These are phyloP conservation scores for Lindbergichthys nudifrons DNA, from an alignment of 2,797 vertebrate genomes.

Conservation along the genomic window DNA sequence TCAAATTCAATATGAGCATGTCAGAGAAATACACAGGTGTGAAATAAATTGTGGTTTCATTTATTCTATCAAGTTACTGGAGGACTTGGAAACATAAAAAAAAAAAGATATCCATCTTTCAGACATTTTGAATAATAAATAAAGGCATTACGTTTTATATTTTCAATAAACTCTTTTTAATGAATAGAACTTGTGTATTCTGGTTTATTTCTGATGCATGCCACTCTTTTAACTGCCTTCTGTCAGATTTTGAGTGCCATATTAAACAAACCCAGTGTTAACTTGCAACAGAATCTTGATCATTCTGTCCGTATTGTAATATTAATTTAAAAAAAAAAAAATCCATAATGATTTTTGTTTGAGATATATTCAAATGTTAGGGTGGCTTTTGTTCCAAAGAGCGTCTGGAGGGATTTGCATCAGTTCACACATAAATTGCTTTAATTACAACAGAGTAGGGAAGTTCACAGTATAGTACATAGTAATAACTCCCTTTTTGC, in stretches of 20 bases:
- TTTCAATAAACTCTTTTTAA: no score
- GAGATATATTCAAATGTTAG: constrained; percentile 3
- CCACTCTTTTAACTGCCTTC: neutral
- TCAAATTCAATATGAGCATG: neutral
- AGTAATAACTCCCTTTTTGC: constrained; percentile 22
- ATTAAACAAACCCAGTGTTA: neutral
- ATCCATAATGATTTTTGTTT: constrained; percentile 5
- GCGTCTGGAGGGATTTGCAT: constrained; percentile 2
- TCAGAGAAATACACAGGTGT: neutral
- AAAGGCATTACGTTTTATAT: no score
- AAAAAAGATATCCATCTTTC: no score
- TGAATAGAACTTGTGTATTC: neutral
- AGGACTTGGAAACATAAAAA: no score
- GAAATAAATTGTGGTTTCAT: no score
- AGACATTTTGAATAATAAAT: no score
- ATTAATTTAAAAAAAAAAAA: constrained; percentile 1
- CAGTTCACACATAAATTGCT: constrained; percentile 10
- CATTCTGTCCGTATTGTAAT: neutral
- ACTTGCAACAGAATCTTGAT: neutral
- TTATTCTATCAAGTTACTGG: no score
- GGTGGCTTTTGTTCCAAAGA: neutral
- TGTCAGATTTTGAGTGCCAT: neutral
- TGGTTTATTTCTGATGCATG: neutral
- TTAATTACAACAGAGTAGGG: constrained; percentile 36
- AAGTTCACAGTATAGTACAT: constrained; percentile 17